Base-by-base conservation (phyloP, 2,888 invertebrate genomes). In the Tetragnatha montana region DNA sequence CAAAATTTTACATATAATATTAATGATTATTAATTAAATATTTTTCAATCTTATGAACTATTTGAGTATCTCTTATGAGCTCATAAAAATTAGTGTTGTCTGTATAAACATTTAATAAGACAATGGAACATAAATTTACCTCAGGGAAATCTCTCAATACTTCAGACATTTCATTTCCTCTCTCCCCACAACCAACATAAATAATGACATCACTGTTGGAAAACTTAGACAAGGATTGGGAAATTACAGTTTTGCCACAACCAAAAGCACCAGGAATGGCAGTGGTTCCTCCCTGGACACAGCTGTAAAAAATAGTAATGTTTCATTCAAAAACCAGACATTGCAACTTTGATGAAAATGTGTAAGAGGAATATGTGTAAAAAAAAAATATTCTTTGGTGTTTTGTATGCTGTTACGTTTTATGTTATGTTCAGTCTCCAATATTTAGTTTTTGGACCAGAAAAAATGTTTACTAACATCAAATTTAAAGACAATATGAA, bases 121-220 rank as follows among this genome's bases (percentile, higher is more conserved):
- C 12, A 22, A 21, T 0, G 22, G 14, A 22, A 35, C 17, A 69
- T 4, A 74, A 74, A 75, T 75, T 17, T 89, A 93, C 93, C 93
- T 99, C 98, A 89, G 99, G 99, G 96, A 99, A 99, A 95, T 99
- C 99, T 92, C 98, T 95, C 94, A 99, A 95, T 95, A 98, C 97
- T 94, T 99, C 99, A 93, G 99, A 98, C 99, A 99, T 99, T 95
- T 99, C 99, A 95, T 99, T 99, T 95, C 97, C 99, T 95, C 99
- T 96, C 95, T 99, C 99, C 89, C 99, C 99, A 94, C 99, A 99
- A 91, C 99, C 99, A 91, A 99, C 99, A 95, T 99, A 99, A 93
- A 99, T 95, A 94, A 99, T 99, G 93, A 99, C 98, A 94, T 99
- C 99, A 86, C 98, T 99, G 95, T 99, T 99, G 93, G 99, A 99